A percentile compares a stretch with the other conserved stretches of the same genome.
phyloP scores from a whole-genome alignment of 1,140 invertebrate genomes.

The Drosophila novamexicana region DNA sequence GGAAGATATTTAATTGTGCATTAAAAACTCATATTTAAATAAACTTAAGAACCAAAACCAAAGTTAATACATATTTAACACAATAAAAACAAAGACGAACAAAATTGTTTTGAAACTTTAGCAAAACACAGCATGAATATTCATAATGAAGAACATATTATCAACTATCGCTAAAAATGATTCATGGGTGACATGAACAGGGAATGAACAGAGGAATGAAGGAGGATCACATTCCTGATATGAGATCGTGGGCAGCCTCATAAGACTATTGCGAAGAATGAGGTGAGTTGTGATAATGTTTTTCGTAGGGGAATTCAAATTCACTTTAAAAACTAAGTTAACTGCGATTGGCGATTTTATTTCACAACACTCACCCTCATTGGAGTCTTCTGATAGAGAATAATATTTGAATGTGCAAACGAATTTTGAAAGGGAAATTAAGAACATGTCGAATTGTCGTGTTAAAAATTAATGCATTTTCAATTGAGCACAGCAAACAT shows the following conservation, averaged over 20 bases:
- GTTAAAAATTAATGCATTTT: slow-evolving; percentile 53
- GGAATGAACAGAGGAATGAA: slow-evolving; percentile 10
- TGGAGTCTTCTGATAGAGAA: slow-evolving; percentile 79
- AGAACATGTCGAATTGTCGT: slow-evolving; percentile 52
- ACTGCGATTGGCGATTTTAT: slow-evolving; percentile 17
- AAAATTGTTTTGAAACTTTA: slow-evolving; percentile 40
- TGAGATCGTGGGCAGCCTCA: slow-evolving; percentile 9
- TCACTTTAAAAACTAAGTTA: slow-evolving; percentile 28
- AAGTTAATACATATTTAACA: slow-evolving; percentile 46
- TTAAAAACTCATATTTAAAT: slow-evolving; percentile 13
- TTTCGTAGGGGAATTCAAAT: slow-evolving; percentile 15
- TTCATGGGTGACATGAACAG: slow-evolving; percentile 21
- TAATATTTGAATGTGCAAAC: slow-evolving; percentile 36
- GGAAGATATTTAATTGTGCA: slow-evolving; percentile 39
- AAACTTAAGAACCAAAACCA: slow-evolving; percentile 40
- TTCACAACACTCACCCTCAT: slow-evolving; percentile 82
- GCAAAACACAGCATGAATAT: slow-evolving; percentile 84
- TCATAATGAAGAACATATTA: slow-evolving; percentile 33
- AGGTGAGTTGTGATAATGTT: slow-evolving; percentile 25
- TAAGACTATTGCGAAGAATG: slow-evolving; percentile 19
- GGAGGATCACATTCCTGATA: slow-evolving; percentile 28
- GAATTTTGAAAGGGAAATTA: slow-evolving; percentile 62
- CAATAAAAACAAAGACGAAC: slow-evolving; percentile 25
- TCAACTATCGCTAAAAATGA: slow-evolving; percentile 19
- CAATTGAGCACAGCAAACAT: slow-evolving; percentile 38